Percentiles rank a stretch among this genome's conserved stretches.
Conservation (phyloP, 2,797 vertebrate genomes). For the Phrynocephalus vlangalii region DNA sequence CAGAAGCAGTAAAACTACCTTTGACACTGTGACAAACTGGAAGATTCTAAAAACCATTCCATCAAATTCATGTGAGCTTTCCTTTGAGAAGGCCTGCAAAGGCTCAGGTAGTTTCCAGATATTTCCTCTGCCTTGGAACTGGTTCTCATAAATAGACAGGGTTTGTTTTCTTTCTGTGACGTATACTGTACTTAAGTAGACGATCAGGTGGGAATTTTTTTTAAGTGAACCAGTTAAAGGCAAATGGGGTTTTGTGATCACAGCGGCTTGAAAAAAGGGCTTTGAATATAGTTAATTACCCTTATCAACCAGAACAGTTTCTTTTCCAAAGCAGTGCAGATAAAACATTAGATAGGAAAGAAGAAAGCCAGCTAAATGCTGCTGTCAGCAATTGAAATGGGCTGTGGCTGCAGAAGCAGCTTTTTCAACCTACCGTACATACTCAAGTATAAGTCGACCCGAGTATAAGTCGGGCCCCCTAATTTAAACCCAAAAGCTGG, state of each 20-base stretch:
- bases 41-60: no score
- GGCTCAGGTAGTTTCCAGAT: neutral
- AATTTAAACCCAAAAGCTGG: no score
- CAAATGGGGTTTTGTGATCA: neutral
- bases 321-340: neutral
- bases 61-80: neutral
- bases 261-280: neutral
- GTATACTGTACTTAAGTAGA: neutral
- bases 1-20: no score
- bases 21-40: no score
- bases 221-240: neutral
- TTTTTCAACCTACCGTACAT: neutral
- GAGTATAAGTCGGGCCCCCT: no score
- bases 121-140: neutral
- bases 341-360: slow-evolving; percentile 6
- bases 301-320: slow-evolving; percentile 1
- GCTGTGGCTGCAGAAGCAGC: neutral
- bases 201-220: neutral
- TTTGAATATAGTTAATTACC: neutral
- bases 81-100: neutral
- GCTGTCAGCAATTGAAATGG: neutral
- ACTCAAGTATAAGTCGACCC: no score
- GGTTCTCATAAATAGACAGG: neutral
- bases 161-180: neutral
- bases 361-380: neutral